Conservation (phyloP, 2,113 vertebrate genomes). For the Sinocyclocheilus anophthalmus region DNA sequence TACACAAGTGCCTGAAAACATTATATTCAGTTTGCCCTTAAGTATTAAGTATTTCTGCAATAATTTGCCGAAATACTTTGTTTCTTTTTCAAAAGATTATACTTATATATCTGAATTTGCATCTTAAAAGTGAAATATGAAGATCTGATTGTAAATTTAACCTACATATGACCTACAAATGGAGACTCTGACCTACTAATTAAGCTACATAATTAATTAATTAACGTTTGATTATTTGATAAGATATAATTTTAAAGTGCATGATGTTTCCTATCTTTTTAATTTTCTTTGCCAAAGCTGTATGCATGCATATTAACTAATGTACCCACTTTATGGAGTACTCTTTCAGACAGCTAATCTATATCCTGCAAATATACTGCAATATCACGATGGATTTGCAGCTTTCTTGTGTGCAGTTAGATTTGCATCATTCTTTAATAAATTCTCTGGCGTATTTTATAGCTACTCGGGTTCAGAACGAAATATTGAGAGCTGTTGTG, state of each 20-base stretch:
- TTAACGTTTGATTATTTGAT: not conserved
- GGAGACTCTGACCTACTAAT: too few species aligned
- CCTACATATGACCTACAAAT: too few species aligned
- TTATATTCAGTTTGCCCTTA: too few species aligned
- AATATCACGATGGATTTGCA: not conserved
- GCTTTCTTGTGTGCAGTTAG: slow-evolving; percentile 18
- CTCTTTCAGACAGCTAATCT: not conserved
- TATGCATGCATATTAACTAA: not conserved
- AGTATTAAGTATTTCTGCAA: too few species aligned
- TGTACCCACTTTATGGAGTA: not conserved
- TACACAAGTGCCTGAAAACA: too few species aligned
- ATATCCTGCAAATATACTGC: not conserved
- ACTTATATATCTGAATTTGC: too few species aligned
- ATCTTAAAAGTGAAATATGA: too few species aligned
- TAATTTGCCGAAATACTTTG: too few species aligned
- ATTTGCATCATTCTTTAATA: slow-evolving; percentile 47
- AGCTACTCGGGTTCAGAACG: not conserved
- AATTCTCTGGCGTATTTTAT: slow-evolving; percentile 8
- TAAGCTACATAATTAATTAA: too few species aligned
- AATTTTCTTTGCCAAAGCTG: not conserved
- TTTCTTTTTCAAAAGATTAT: too few species aligned
- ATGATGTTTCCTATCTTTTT: not conserved
- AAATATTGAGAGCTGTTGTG: slow-evolving; percentile 30
- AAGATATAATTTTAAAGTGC: not conserved
- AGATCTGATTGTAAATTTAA: too few species aligned